phyloP scores from a whole-genome alignment of 2,113 vertebrate species.

The Thinocorus orbignyianus region DNA sequence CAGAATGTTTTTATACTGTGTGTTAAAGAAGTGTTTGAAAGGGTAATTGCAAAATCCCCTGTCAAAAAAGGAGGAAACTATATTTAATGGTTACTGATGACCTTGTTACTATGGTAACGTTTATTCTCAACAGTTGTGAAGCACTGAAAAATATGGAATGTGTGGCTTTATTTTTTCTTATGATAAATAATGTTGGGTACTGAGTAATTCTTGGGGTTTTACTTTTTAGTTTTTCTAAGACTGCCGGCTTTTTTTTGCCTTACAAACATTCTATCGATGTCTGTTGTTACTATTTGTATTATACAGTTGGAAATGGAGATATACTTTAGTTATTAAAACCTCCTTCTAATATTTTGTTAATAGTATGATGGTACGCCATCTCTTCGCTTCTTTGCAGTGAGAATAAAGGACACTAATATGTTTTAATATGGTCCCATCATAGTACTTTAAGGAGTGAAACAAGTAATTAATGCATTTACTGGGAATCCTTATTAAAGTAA shows the following conservation, averaged over 20 bases:
- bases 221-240: neutral
- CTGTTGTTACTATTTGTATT: neutral
- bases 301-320: neutral
- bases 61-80: conserved; percentile 44
- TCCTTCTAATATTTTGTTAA: neutral
- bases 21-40: conserved; percentile 59
- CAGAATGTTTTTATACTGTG: neutral
- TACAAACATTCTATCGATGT: neutral
- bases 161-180: conserved; percentile 38
- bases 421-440: neutral
- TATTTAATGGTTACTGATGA: conserved; percentile 45
- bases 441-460: neutral
- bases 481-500: neutral
- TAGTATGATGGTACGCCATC: too few species aligned
- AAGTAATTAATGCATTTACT: neutral
- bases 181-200: neutral
- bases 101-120: conserved; percentile 72
- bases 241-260: neutral
- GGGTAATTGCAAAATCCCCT: conserved; percentile 46
- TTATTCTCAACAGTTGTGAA: conserved; percentile 39
- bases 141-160: conserved; percentile 52
- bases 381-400: neutral
- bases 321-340: neutral
- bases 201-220: conserved; percentile 42
- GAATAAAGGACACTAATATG: neutral